phyloP scores from a whole-genome alignment of 2,797 vertebrate genomes.

The Eulemur albifrons region DNA sequence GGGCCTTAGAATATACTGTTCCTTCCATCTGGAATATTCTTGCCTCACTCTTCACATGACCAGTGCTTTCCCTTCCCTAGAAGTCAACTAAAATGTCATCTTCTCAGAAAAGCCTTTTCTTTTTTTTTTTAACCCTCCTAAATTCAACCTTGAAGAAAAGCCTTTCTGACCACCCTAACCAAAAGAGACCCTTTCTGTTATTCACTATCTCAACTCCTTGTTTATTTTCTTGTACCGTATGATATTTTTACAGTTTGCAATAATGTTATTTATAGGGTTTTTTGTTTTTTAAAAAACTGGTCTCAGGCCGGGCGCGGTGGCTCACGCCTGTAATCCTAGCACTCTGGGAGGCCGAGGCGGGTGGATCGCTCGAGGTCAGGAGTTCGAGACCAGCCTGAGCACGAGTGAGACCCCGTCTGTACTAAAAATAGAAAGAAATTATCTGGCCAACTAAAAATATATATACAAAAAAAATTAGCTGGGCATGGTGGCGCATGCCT shows the following conservation, averaged over 20 bases:
- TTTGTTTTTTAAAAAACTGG: not conserved
- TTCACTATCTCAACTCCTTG: not conserved
- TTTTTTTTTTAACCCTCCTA: not conserved
- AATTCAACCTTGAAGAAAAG: not conserved
- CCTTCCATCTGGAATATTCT: not conserved
- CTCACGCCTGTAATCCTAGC: no score
- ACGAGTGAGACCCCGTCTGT: no score
- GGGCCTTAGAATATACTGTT: not conserved
- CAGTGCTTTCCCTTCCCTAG: not conserved
- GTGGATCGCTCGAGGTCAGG: no score
- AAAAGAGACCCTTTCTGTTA: not conserved
- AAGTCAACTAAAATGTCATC: not conserved
- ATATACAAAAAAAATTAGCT: no score
- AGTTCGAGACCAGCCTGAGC: no score
- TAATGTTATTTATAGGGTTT: not conserved
- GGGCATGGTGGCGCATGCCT: no score
- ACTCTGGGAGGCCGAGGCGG: no score
- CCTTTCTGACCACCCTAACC: not conserved
- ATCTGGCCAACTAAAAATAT: no score
- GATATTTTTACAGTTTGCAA: not conserved
- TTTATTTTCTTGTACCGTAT: not conserved
- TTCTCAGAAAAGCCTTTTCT: conserved; percentile 7
- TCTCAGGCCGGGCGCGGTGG: no score
- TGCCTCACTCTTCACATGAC: not conserved
- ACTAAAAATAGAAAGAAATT: no score